Evolutionary conservation across 1,140 invertebrate genomes (phyloP).

Genomic region (Magallana ariakensis): DNA sequence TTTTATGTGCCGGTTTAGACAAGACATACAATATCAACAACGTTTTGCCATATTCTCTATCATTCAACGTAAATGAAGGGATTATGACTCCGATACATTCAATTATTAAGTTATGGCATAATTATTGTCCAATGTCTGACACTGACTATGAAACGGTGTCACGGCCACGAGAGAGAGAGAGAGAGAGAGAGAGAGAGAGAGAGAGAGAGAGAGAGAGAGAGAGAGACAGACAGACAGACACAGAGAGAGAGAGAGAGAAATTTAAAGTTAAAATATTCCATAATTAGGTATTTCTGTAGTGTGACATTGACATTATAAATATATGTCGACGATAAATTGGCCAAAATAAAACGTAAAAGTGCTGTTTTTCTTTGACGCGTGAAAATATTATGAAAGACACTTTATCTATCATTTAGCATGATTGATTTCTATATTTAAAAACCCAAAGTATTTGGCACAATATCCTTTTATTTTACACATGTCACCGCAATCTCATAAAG

Average conservation of each 20-base stretch:
- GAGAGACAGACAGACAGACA: background rate
- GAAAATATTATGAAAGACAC: background rate
- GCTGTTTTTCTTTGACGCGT: background rate
- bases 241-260: background rate
- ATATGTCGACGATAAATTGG: background rate
- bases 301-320: background rate
- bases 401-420: background rate
- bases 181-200: background rate
- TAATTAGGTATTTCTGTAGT: background rate
- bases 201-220: slow-evolving; percentile 29
- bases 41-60: background rate
- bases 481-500: background rate
- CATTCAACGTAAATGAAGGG: background rate
- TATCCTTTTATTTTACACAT: background rate
- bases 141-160: background rate
- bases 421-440: background rate
- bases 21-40: background rate
- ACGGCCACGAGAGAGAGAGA: background rate
- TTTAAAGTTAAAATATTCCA: background rate
- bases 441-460: no score
- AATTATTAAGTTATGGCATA: slow-evolving; percentile 2
- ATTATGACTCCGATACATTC: slow-evolving; percentile 27
- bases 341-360: background rate
- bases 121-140: background rate
- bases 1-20: background rate